phyloP scores from a whole-genome alignment of 1,140 invertebrate species.

The Agrypnia vestita region DNA sequence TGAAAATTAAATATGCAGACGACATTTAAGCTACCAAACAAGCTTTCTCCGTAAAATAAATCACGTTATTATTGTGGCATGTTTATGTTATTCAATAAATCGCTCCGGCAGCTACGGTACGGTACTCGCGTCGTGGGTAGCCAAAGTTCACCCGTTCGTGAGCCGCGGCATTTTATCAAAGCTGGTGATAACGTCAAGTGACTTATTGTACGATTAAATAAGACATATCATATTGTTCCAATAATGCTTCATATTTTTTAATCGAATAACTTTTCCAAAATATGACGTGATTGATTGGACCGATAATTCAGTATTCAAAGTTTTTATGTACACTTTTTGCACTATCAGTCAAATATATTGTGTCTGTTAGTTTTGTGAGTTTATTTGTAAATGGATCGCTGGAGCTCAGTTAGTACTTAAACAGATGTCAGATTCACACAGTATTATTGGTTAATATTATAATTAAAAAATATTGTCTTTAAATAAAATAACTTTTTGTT shows the following conservation, averaged over 20 bases:
- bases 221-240: slow-evolving; percentile 46
- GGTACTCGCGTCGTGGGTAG: neutral
- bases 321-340: neutral
- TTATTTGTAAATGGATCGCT: too few species aligned
- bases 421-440: too few species aligned
- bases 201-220: slow-evolving; percentile 48
- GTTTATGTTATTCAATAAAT: slow-evolving; percentile 48
- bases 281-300: slow-evolving; percentile 24
- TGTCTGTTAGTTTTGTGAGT: too few species aligned
- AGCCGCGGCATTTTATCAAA: slow-evolving; percentile 39
- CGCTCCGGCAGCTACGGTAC: neutral
- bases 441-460: too few species aligned
- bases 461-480: too few species aligned
- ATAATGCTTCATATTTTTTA: slow-evolving; percentile 38
- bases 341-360: neutral
- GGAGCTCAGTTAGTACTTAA: too few species aligned
- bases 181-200: slow-evolving; percentile 47
- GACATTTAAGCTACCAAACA: neutral
- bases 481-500: too few species aligned
- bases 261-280: slow-evolving; percentile 35
- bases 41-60: slow-evolving; percentile 39
- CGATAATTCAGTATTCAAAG: neutral
- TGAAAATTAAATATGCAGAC: slow-evolving; percentile 37
- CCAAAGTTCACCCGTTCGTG: slow-evolving; percentile 32
- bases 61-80: slow-evolving; percentile 41